Base-by-base conservation (phyloP, 2,797 vertebrate genomes). In the Novumbra hubbsi region DNA sequence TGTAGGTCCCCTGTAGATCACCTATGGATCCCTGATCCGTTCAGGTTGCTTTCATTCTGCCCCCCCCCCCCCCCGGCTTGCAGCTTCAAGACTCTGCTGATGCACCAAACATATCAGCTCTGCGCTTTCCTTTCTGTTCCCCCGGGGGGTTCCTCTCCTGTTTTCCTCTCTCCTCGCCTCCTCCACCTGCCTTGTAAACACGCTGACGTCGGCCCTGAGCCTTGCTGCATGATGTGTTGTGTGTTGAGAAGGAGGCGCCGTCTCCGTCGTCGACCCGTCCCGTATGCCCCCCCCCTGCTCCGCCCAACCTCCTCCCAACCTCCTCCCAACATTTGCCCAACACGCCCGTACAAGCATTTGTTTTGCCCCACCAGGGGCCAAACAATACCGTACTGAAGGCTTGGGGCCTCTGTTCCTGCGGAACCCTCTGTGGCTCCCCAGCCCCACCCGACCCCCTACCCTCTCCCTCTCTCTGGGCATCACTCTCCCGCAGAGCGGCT, bases 31-130 rank as follows among this genome's bases (percentile, higher is more conserved):
- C 32, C 32, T 34, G 32, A 34, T 34, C 17, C 19, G 50, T 52
- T 7, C 50, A 52, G 5, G 16, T 52, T 34, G 32, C 32, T 34
- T 34, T 34, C 32, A 34, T 34, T 5, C 32, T 52, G 50, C 50
- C 19, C 50, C 50, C 19, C 17, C 19, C 50, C 19, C 50, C 50
- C 19, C 17, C 19, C 19, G 50, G 6, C 50, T 52, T 52, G 50
- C 7, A 52, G 50, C 50, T 52, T 52, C 4, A 52, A n/a, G 50
- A 52, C 50, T n/a, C n/a, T 52, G 32, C 19, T 17, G 72, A 24
- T 80, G 70, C 55, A 70, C 66, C 19, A 83, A 70, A 68, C 66
- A 74, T 68, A 49, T 24, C 60, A 30, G 9, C 28, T 73, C 52
- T 57, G 15, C 49, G 17, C 21, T 48, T 16, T 15, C 21, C 6